Percentiles rank a stretch among this genome's conserved stretches.
Evolutionary conservation across 2,888 invertebrate species (phyloP).

Genomic region (Drosophila nr. fundita): DNA sequence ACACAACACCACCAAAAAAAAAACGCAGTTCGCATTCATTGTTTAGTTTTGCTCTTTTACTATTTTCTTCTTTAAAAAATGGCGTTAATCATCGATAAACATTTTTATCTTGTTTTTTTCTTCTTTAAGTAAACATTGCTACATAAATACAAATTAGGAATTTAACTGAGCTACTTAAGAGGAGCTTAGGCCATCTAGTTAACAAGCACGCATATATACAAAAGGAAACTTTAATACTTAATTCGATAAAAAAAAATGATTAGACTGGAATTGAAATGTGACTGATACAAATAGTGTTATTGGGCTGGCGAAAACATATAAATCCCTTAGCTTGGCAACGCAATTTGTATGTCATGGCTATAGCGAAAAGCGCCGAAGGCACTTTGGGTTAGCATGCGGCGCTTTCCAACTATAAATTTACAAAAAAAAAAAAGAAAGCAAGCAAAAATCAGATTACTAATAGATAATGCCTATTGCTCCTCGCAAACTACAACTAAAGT

Average conservation of each 20-base stretch:
- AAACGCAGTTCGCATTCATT: slow-evolving; percentile 1
- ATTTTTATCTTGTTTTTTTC: slow-evolving; percentile 31
- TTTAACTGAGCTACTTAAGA: slow-evolving; percentile 55
- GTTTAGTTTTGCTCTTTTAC: slow-evolving; percentile 49
- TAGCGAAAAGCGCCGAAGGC: slow-evolving; percentile 66
- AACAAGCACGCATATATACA: slow-evolving; percentile 64
- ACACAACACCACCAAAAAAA: background rate
- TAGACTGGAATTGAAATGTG: slow-evolving; percentile 18
- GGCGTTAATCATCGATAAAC: slow-evolving; percentile 51
- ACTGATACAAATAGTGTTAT: slow-evolving; percentile 27
- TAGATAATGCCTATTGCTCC: slow-evolving; percentile 53
- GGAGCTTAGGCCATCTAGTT: slow-evolving; percentile 62
- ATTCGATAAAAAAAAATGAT: slow-evolving; percentile 46
- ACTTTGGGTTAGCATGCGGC: slow-evolving; percentile 45
- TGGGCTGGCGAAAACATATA: slow-evolving; percentile 16
- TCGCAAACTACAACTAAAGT: slow-evolving; percentile 48
- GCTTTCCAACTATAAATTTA: slow-evolving; percentile 8
- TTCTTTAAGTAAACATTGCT: slow-evolving; percentile 73
- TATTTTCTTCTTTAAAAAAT: slow-evolving; percentile 44
- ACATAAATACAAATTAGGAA: slow-evolving; percentile 58
- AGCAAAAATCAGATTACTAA: slow-evolving; percentile 5
- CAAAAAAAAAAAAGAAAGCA: slow-evolving; percentile 19
- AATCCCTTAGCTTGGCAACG: slow-evolving; percentile 38
- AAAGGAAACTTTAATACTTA: slow-evolving; percentile 68
- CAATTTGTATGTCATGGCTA: slow-evolving; percentile 70